phyloP scores from a whole-genome alignment of 2,797 vertebrate species.

The Enoplosus armatus region DNA sequence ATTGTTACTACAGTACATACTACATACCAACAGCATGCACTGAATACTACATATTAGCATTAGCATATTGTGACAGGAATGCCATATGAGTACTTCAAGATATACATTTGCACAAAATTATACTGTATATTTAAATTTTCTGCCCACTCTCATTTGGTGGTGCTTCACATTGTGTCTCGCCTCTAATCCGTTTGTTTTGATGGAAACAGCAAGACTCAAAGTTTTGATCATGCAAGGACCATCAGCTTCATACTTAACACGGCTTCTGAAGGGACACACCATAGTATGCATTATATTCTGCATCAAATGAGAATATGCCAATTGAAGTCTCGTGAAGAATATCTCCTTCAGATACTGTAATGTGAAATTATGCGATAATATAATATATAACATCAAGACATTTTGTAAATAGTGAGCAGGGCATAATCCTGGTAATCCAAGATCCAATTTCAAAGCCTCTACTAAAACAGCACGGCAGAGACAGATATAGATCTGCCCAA shows the following conservation, averaged over 20 bases:
- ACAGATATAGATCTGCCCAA: neutral
- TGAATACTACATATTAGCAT: neutral
- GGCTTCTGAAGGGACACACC: neutral
- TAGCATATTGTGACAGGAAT: neutral
- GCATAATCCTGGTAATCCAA: neutral
- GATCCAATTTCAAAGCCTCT: constrained; percentile 19
- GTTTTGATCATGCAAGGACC: neutral
- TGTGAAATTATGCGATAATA: neutral
- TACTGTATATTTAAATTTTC: neutral
- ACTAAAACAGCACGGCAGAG: neutral
- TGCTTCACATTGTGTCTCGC: neutral
- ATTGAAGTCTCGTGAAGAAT: neutral
- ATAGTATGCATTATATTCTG: too few relatives aligned
- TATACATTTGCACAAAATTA: neutral
- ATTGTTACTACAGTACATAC: neutral
- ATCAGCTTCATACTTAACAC: neutral
- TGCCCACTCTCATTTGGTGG: neutral
- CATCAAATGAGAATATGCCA: neutral
- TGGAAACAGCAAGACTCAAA: neutral
- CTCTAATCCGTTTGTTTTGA: neutral
- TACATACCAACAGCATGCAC: neutral
- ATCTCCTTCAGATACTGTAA: neutral
- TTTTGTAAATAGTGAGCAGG: neutral
- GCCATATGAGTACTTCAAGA: neutral
- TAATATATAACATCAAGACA: too few relatives aligned